Percentiles rank a stretch among this genome's conserved stretches.
Conservation (phyloP, 2,888 invertebrate species). For the Agrilus cyanescens region DNA sequence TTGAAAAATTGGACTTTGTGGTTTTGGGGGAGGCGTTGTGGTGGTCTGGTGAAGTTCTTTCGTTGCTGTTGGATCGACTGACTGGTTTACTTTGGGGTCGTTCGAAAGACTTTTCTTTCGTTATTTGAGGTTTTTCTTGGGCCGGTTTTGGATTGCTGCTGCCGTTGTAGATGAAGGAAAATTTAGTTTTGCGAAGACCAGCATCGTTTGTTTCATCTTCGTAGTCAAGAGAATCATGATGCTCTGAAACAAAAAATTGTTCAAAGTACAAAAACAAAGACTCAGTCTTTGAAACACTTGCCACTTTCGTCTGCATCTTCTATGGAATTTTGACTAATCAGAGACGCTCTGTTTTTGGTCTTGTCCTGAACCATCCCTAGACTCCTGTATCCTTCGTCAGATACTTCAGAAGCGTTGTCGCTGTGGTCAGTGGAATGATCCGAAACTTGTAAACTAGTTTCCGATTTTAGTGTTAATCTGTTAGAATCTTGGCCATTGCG, state of each 20-base stretch:
- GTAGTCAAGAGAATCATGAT: slow-evolving; percentile 45
- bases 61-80: slow-evolving; percentile 38
- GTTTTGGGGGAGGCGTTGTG: slow-evolving; percentile 34
- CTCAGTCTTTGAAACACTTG: slow-evolving; percentile 27
- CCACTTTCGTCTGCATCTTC: slow-evolving; percentile 63
- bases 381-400: slow-evolving; percentile 76
- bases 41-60: slow-evolving; percentile 29
- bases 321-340: slow-evolving; percentile 60
- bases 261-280: not conserved
- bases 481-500: slow-evolving; percentile 36
- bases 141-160: slow-evolving; percentile 23
- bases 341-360: slow-evolving; percentile 46
- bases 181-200: slow-evolving; percentile 59
- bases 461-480: slow-evolving; percentile 35
- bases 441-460: slow-evolving; percentile 29
- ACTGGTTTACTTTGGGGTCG: slow-evolving; percentile 36
- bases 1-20: slow-evolving; percentile 26
- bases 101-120: slow-evolving; percentile 33
- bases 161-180: slow-evolving; percentile 49
- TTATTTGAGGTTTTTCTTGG: slow-evolving; percentile 7
- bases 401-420: slow-evolving; percentile 73
- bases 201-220: slow-evolving; percentile 56
- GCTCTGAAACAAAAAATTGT: slow-evolving; percentile 40
- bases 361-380: slow-evolving; percentile 53
- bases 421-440: slow-evolving; percentile 41